These are phyloP conservation scores for Acholoe squamosa DNA, from an alignment of 2,888 invertebrate species.

Conservation along the genomic window DNA sequence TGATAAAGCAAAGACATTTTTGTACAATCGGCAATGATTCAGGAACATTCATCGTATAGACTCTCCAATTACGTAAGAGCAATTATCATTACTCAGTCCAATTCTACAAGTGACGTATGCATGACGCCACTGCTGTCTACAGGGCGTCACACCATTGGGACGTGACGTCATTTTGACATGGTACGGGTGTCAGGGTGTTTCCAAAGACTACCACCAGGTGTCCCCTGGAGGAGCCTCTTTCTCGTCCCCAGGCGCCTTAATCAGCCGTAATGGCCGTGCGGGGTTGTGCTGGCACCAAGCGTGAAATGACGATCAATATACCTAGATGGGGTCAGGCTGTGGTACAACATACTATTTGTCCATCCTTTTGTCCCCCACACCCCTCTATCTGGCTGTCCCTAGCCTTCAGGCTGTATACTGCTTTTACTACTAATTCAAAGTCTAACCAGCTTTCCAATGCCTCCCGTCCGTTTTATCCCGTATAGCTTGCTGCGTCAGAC, in stretches of 20 bases:
- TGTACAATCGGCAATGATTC: no score
- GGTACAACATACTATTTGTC: no score
- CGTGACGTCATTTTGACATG: neutral
- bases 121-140: no score
- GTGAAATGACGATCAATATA: constrained; percentile 4
- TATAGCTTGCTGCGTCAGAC: neutral
- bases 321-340: no score
- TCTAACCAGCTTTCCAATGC: neutral
- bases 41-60: no score
- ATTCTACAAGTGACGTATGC: no score
- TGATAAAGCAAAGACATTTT: no score
- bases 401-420: no score
- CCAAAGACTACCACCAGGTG: neutral
- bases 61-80: no score
- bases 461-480: neutral
- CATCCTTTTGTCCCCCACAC: no score
- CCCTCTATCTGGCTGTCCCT: no score
- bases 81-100: no score
- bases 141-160: neutral
- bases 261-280: neutral
- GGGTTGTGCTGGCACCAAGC: neutral
- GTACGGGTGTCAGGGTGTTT: neutral
- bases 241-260: neutral
- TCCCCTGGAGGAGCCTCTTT: neutral
- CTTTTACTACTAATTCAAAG: neutral